Evolutionary conservation across 1,140 invertebrate species (phyloP).

Genomic region (Pseudomyrmex flavicornis): DNA sequence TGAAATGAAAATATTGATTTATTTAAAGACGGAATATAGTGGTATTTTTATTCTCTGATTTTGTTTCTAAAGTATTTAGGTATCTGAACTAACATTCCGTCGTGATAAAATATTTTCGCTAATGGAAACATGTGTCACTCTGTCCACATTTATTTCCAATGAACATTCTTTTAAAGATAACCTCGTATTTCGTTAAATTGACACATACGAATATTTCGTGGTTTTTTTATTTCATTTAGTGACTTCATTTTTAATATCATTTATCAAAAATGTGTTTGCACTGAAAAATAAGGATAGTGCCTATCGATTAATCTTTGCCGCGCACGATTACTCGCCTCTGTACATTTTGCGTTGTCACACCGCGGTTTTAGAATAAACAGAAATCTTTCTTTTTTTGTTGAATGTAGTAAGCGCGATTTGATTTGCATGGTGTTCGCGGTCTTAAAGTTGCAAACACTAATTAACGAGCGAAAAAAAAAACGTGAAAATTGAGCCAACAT

Average conservation of each 20-base stretch:
- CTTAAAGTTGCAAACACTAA: conserved; percentile 35
- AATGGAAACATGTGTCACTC: conserved; percentile 26
- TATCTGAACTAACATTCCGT: no score
- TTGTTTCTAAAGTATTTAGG: no score
- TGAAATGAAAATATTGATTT: no score
- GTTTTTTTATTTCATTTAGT: conserved; percentile 28
- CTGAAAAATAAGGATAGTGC: conserved; percentile 35
- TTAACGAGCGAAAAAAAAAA: conserved; percentile 4
- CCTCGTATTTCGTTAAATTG: conserved; percentile 46
- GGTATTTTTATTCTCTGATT: no score
- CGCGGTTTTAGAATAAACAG: conserved; percentile 1
- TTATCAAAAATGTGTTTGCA: conserved; percentile 37
- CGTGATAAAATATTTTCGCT: conserved; percentile 24
- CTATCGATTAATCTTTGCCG: conserved; percentile 48
- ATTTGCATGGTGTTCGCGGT: conserved; percentile 13
- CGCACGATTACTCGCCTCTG: conserved; percentile 36
- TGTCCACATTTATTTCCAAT: conserved; percentile 22
- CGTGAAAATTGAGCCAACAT: conserved; percentile 36
- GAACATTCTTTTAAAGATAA: conserved; percentile 23
- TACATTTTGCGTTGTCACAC: conserved; percentile 4
- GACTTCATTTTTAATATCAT: no score
- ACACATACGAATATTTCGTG: conserved; percentile 36
- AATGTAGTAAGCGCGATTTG: conserved; percentile 11
- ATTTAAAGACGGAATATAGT: no score
- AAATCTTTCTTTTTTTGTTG: conserved; percentile 12